Evolutionary conservation across 2,113 vertebrate genomes (phyloP).

Genomic region (Balaeniceps rex): DNA sequence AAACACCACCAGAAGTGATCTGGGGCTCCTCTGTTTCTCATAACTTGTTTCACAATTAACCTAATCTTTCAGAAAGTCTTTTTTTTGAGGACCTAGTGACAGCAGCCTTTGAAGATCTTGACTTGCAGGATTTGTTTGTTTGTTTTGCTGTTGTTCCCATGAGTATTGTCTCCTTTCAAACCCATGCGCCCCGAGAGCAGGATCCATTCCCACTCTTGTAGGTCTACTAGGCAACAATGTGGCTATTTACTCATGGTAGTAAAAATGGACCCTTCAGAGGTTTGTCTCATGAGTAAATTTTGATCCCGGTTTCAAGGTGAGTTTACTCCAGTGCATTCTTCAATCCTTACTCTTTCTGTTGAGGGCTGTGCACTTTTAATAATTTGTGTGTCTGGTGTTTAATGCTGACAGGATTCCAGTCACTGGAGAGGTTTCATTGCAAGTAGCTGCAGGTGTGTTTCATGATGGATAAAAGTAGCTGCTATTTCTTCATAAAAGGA

Average conservation of each 20-base stretch:
- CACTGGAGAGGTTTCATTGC: slow-evolving; percentile 83
- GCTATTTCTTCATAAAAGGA: slow-evolving; percentile 54
- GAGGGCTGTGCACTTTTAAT: slow-evolving; percentile 74
- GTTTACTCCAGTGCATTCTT: slow-evolving; percentile 71
- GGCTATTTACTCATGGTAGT: slow-evolving; percentile 22
- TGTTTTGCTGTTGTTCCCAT: background rate
- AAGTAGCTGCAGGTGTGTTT: slow-evolving; percentile 84
- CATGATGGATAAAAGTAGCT: slow-evolving; percentile 67
- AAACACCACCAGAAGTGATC: background rate
- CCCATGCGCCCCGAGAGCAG: background rate
- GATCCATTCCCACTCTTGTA: background rate
- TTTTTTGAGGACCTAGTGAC: background rate
- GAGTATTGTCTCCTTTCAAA: background rate
- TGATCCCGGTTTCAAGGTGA: slow-evolving; percentile 74
- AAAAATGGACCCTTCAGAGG: slow-evolving; percentile 29
- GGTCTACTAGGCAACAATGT: background rate
- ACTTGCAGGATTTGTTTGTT: background rate
- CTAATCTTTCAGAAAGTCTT: background rate
- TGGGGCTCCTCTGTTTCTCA: background rate
- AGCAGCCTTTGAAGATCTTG: background rate
- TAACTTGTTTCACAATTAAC: background rate
- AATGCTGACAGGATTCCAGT: slow-evolving; percentile 86
- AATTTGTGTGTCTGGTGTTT: slow-evolving; percentile 81
- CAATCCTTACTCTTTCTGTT: slow-evolving; percentile 59
- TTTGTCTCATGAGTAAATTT: slow-evolving; percentile 74